Evolutionary conservation across 2,797 vertebrate species (phyloP).

Genomic region (Sebastes glaucus): DNA sequence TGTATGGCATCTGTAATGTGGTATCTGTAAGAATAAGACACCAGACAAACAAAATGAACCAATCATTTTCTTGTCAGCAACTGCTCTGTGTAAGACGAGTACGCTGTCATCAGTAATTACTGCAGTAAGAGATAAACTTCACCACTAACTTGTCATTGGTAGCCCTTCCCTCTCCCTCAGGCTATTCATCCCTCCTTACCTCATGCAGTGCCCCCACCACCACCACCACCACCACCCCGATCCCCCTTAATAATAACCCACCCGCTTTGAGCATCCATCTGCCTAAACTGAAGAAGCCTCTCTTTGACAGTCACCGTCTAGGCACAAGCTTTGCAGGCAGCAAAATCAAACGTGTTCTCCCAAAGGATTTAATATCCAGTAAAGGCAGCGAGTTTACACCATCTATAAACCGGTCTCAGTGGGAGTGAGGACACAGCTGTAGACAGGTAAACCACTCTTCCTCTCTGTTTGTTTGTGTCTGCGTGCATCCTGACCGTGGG

Average conservation of each 20-base stretch:
- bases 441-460: conserved; percentile 65
- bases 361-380: conserved; percentile 61
- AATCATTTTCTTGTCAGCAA: conserved; percentile 55
- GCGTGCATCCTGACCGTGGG: conserved; percentile 2
- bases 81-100: conserved; percentile 52
- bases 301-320: conserved; percentile 50
- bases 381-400: conserved; percentile 41
- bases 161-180: conserved; percentile 45
- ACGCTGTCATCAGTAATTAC: conserved; percentile 60
- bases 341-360: conserved; percentile 40
- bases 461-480: conserved; percentile 31
- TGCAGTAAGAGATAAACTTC: conserved; percentile 41
- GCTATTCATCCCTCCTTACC: conserved; percentile 57
- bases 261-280: conserved; percentile 51
- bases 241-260: conserved; percentile 64
- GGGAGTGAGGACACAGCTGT: conserved; percentile 44
- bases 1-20: not conserved
- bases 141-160: conserved; percentile 64
- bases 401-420: conserved; percentile 42
- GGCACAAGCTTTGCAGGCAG: conserved; percentile 42
- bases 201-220: conserved; percentile 24
- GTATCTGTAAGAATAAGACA: conserved; percentile 14
- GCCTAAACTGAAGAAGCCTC: conserved; percentile 55
- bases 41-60: conserved; percentile 36
- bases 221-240: not conserved